A percentile compares a stretch with the other conserved stretches of the same genome.
These are phyloP conservation scores for Leucophenga maculata DNA, from an alignment of 2,888 invertebrate species.

Conservation along the genomic window DNA sequence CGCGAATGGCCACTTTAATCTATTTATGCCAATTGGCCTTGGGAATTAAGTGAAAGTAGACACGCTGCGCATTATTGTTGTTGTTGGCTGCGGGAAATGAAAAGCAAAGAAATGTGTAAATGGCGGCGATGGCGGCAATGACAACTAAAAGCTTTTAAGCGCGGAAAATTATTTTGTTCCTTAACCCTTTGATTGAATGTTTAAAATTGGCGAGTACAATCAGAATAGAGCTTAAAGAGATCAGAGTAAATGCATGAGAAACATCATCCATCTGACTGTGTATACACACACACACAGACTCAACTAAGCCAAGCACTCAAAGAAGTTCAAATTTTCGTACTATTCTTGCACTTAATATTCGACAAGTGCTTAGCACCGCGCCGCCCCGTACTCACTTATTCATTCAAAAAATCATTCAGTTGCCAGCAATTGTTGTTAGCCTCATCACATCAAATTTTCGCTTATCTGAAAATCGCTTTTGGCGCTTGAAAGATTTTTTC, in stretches of 20 bases:
- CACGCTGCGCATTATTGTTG: too few species aligned
- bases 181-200: too few species aligned
- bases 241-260: too few species aligned
- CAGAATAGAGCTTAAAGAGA: not conserved
- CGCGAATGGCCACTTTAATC: too few species aligned
- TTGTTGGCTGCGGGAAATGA: not conserved
- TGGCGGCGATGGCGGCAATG: not conserved
- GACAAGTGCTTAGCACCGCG: not conserved
- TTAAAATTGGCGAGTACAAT: too few species aligned
- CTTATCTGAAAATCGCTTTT: not conserved
- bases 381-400: not conserved
- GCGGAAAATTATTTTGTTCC: not conserved
- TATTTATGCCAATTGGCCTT: too few species aligned
- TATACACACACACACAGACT: too few species aligned
- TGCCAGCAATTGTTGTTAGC: not conserved
- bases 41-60: too few species aligned
- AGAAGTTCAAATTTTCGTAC: constrained; percentile 28
- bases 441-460: not conserved
- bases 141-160: constrained; percentile 17
- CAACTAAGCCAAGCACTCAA: constrained; percentile 32
- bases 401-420: not conserved
- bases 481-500: not conserved
- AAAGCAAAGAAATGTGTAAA: too few species aligned
- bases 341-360: constrained; percentile 6
- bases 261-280: too few species aligned